Evolutionary conservation across 2,888 invertebrate genomes (phyloP).

Genomic region (Allygus modestus): DNA sequence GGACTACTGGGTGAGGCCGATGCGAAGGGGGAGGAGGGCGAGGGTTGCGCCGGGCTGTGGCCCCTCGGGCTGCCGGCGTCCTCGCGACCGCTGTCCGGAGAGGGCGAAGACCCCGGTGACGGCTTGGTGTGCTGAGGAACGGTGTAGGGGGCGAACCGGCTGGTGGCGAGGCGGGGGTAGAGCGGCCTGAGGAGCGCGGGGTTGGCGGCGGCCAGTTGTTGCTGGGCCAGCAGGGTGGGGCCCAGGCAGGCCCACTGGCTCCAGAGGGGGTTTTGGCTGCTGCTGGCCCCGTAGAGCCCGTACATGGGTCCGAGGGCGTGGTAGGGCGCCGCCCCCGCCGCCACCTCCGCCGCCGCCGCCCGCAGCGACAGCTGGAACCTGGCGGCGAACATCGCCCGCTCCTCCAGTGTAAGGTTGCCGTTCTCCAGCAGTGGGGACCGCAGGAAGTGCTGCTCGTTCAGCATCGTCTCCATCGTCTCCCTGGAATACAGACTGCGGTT

Average conservation of each 20-base stretch:
- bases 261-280: constrained; percentile 79
- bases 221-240: constrained; percentile 74
- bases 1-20: no score
- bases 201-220: constrained; percentile 76
- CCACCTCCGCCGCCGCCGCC: constrained; percentile 79
- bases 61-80: constrained; percentile 52
- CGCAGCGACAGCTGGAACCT: constrained; percentile 84
- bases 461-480: constrained; percentile 88
- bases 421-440: constrained; percentile 79
- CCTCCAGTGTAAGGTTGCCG: constrained; percentile 85
- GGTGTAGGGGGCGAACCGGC: constrained; percentile 63
- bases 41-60: no score
- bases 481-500: constrained; percentile 72
- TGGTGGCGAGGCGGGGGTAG: constrained; percentile 59
- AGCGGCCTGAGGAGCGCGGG: constrained; percentile 67
- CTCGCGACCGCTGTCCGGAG: constrained; percentile 66
- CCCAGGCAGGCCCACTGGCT: constrained; percentile 84
- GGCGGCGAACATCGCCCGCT: constrained; percentile 84
- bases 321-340: constrained; percentile 79
- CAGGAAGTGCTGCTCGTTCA: constrained; percentile 88
- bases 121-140: constrained; percentile 64
- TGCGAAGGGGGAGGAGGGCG: no score
- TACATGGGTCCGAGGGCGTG: constrained; percentile 76
- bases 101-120: constrained; percentile 64
- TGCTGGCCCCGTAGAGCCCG: constrained; percentile 66